Conservation (phyloP, 2,888 invertebrate species). For the Tupiocoris notatus region DNA sequence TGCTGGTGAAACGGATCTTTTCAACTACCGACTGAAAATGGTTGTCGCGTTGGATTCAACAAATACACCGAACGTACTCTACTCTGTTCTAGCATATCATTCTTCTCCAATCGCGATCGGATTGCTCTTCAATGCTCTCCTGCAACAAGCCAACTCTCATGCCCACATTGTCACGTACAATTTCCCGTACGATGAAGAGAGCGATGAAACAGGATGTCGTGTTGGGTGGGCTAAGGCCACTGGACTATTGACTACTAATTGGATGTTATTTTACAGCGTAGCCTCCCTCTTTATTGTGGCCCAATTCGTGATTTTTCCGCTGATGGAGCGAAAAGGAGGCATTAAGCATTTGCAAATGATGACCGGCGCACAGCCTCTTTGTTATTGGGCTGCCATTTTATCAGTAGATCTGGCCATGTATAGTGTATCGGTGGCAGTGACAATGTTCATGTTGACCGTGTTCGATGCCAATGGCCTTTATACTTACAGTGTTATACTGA, state of each 20-base stretch:
- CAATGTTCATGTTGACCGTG: background rate
- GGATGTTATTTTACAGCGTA: too few relatives aligned
- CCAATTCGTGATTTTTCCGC: constrained; percentile 56
- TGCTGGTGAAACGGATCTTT: background rate
- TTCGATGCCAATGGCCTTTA: too few relatives aligned
- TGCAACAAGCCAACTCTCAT: constrained; percentile 48
- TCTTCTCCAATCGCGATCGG: constrained; percentile 60
- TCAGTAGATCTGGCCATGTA: constrained; percentile 58
- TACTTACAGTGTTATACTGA: too few relatives aligned
- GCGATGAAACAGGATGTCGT: background rate
- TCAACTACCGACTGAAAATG: background rate
- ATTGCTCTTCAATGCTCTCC: constrained; percentile 56
- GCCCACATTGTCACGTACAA: constrained; percentile 29
- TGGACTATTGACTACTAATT: too few relatives aligned
- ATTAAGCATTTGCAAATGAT: constrained; percentile 68
- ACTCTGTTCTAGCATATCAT: constrained; percentile 31
- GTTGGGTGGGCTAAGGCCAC: too few relatives aligned
- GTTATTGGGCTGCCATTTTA: constrained; percentile 66
- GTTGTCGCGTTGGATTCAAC: background rate
- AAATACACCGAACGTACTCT: background rate
- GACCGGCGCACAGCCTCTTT: constrained; percentile 62
- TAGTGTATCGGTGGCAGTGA: background rate
- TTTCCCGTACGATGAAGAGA: constrained; percentile 2
- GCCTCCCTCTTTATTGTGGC: too few relatives aligned
- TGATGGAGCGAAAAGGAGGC: constrained; percentile 62